Evolutionary conservation across 2,797 vertebrate species (phyloP).

Genomic region (Epinephelus malabaricus): DNA sequence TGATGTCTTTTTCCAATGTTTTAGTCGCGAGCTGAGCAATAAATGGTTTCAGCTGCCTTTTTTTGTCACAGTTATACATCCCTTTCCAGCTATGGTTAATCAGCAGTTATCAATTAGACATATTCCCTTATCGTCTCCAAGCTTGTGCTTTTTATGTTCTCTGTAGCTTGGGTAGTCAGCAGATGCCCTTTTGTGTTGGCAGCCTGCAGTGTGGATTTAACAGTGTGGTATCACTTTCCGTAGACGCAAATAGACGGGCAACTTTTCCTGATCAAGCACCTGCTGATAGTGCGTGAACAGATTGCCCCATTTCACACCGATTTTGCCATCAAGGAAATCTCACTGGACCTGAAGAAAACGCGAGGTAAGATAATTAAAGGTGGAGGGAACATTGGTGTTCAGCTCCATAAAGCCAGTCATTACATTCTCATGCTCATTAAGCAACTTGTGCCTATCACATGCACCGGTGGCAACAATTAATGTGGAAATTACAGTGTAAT

Average conservation of each 20-base stretch:
- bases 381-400: conserved; percentile 76
- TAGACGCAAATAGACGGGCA: conserved; percentile 97
- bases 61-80: conserved; percentile 50
- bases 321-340: conserved; percentile 99
- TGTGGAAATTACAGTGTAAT: conserved; percentile 82
- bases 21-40: conserved; percentile 58
- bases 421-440: conserved; percentile 83
- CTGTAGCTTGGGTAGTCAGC: conserved; percentile 65
- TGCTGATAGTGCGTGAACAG: conserved; percentile 99
- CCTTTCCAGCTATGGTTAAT: conserved; percentile 66
- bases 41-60: conserved; percentile 51
- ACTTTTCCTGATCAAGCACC: conserved; percentile 99
- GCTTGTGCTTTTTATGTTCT: conserved; percentile 63
- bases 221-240: conserved; percentile 79
- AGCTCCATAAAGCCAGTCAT: conserved; percentile 82
- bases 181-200: conserved; percentile 75
- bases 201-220: conserved; percentile 75
- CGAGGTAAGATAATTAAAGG: conserved; percentile 92
- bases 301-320: conserved; percentile 99
- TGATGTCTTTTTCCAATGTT: conserved; percentile 67
- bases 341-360: conserved; percentile 99
- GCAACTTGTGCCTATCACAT: conserved; percentile 80
- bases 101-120: conserved; percentile 74
- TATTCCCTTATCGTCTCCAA: conserved; percentile 65
- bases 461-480: conserved; percentile 83